These are phyloP conservation scores for Gambusia yucatana DNA, from an alignment of 2,797 vertebrate species.

Conservation along the genomic window DNA sequence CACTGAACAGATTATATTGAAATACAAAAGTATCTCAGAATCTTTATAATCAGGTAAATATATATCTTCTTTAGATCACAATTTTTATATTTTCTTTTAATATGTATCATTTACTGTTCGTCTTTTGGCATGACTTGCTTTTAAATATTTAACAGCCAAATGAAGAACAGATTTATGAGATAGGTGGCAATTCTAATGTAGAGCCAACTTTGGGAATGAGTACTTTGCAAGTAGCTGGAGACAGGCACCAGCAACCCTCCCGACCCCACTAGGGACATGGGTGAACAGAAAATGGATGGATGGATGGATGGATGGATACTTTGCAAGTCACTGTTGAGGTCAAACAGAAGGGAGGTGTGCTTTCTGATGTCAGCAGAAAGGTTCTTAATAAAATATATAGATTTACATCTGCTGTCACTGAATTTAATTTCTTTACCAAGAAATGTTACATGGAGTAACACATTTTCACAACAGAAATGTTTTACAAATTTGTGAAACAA, in stretches of 20 bases:
- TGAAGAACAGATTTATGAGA: background rate
- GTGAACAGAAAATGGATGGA: too few species aligned
- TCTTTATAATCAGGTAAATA: too few species aligned
- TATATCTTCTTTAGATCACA: background rate
- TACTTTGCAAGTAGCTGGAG: background rate
- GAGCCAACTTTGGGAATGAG: background rate
- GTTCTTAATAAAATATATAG: background rate
- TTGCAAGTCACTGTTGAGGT: background rate
- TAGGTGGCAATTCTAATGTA: background rate
- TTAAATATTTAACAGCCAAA: too few species aligned
- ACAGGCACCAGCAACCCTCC: too few species aligned
- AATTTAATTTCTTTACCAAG: background rate
- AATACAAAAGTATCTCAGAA: too few species aligned
- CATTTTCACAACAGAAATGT: background rate
- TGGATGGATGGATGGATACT: background rate
- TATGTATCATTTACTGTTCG: background rate
- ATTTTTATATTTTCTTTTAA: background rate
- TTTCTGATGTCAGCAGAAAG: background rate
- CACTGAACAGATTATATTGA: background rate
- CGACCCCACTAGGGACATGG: too few species aligned
- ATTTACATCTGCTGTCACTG: background rate
- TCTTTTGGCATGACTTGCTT: too few species aligned
- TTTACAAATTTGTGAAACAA: conserved; percentile 1
- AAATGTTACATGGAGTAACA: background rate
- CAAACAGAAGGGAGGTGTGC: background rate